phyloP scores from a whole-genome alignment of 1,140 invertebrate genomes.

The Gryllus bimaculatus region DNA sequence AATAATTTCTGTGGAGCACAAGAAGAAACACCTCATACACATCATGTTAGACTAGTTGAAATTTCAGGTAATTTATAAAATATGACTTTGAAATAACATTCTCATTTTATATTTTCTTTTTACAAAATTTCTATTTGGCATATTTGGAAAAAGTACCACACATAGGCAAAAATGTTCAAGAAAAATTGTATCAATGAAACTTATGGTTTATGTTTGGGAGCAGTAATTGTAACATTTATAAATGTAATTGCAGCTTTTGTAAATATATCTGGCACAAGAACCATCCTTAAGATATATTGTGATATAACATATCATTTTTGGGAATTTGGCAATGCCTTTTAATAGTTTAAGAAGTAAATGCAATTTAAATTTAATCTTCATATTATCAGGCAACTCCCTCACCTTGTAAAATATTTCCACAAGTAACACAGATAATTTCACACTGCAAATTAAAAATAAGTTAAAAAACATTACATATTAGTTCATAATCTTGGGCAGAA shows the following conservation, averaged over 20 bases:
- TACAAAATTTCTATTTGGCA: not conserved
- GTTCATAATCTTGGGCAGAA: too few species aligned
- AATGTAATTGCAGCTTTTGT: not conserved
- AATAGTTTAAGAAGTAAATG: too few species aligned
- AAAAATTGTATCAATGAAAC: not conserved
- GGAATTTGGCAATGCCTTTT: not conserved
- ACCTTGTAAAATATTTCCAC: not conserved
- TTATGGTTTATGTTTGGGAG: not conserved
- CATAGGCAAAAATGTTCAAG: not conserved
- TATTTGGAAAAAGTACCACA: not conserved
- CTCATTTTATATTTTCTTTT: conserved; percentile 2
- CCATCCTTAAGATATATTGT: not conserved
- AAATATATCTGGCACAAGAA: not conserved
- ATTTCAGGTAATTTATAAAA: conserved; percentile 1
- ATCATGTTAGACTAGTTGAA: not conserved
- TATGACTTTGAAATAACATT: conserved; percentile 6
- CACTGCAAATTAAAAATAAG: too few species aligned
- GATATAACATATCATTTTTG: not conserved
- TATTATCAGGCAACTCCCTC: not conserved
- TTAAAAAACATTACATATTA: too few species aligned
- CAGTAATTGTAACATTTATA: not conserved
- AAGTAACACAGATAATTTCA: too few species aligned
- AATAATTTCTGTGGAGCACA: conserved; percentile 1
- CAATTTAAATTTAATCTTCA: too few species aligned
- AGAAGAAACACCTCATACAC: conserved; percentile 4